phyloP scores from a whole-genome alignment of 2,888 invertebrate species.

The Pristionchus arcanus region DNA sequence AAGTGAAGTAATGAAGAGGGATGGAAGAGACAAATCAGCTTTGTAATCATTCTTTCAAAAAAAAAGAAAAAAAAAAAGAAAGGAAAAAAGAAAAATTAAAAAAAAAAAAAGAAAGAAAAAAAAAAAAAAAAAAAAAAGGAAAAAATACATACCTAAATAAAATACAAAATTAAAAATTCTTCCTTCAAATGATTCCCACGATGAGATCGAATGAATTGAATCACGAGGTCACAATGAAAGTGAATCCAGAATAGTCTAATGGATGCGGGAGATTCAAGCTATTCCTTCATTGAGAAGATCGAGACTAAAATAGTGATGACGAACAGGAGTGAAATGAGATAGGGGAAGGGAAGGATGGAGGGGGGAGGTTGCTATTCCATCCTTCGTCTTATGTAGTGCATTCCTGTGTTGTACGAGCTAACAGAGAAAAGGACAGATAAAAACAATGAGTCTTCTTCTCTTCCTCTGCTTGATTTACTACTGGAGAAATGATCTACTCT shows the following conservation, averaged over 20 bases:
- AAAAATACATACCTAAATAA: background rate
- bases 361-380: conserved; percentile 25
- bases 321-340: conserved; percentile 24
- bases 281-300: background rate
- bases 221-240: background rate
- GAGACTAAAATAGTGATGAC: conserved; percentile 40
- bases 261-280: background rate
- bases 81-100: background rate
- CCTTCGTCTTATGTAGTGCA: conserved; percentile 36
- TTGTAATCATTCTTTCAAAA: background rate
- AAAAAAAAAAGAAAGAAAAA: background rate
- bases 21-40: background rate
- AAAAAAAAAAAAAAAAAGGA: background rate
- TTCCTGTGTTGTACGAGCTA: conserved; percentile 41
- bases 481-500: background rate
- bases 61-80: background rate
- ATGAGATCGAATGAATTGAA: conserved; percentile 8
- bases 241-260: background rate
- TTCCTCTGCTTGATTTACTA: background rate
- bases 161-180: background rate
- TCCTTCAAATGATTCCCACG: conserved; percentile 35
- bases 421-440: conserved; percentile 47
- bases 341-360: background rate
- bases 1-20: background rate
- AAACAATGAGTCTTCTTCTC: conserved; percentile 44